Conservation (phyloP, 2,888 invertebrate genomes). For the Escarpia spicata region DNA sequence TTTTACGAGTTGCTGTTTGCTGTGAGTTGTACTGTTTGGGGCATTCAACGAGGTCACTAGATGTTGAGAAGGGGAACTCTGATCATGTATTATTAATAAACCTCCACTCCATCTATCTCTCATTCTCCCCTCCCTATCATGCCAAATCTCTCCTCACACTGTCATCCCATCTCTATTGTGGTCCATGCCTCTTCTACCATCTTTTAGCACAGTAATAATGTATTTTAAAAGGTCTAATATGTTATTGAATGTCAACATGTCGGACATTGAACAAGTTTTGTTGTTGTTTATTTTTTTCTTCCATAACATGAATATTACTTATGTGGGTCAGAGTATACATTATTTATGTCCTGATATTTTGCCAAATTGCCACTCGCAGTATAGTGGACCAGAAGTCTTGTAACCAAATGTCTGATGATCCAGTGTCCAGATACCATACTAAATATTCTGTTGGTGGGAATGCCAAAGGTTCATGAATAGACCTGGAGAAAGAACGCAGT, state of each 20-base stretch:
- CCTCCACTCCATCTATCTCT: too few relatives aligned
- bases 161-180: too few relatives aligned
- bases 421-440: not conserved
- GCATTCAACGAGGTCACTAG: not conserved
- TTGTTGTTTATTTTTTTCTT: not conserved
- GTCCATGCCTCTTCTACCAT: too few relatives aligned
- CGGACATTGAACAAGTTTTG: not conserved
- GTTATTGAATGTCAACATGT: not conserved
- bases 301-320: not conserved
- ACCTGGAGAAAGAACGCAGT: not conserved
- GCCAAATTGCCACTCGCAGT: not conserved
- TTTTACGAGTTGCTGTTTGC: not conserved
- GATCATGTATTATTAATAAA: not conserved
- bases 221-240: not conserved
- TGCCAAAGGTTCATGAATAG: not conserved
- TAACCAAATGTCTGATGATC: not conserved
- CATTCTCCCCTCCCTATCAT: too few relatives aligned
- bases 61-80: not conserved
- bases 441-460: not conserved
- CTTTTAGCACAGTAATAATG: not conserved
- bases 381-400: not conserved
- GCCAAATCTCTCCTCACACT: too few relatives aligned
- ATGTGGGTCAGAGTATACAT: not conserved
- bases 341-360: not conserved
- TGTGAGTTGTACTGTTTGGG: not conserved